These are phyloP conservation scores for Halictus ligatus DNA, from an alignment of 2,888 invertebrate species.

Conservation along the genomic window DNA sequence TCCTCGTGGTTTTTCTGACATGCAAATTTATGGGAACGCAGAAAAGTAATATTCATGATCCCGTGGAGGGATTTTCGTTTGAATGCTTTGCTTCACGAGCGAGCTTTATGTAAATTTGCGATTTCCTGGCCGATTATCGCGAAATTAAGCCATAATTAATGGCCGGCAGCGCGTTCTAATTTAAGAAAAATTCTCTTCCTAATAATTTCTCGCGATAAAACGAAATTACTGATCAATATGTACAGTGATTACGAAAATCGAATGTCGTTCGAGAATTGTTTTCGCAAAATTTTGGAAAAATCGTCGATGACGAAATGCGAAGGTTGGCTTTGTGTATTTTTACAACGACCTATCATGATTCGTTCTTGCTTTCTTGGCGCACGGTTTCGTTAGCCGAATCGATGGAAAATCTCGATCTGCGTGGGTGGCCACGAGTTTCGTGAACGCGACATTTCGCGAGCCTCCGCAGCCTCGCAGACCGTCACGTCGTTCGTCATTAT, in stretches of 20 bases:
- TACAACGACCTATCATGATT: background rate
- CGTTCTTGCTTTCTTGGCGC: background rate
- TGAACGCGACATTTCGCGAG: background rate
- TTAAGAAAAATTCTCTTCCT: background rate
- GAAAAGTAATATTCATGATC: background rate
- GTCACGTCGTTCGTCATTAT: conserved; percentile 18
- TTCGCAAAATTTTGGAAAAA: background rate
- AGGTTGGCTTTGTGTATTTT: background rate
- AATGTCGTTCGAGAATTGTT: background rate
- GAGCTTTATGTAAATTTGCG: background rate
- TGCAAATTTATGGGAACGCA: background rate
- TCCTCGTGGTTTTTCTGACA: background rate
- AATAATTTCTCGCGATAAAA: background rate
- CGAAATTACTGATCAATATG: background rate
- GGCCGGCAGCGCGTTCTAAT: background rate
- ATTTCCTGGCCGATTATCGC: background rate
- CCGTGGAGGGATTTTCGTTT: background rate
- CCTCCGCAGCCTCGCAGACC: background rate
- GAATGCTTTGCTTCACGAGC: background rate
- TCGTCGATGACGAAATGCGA: background rate
- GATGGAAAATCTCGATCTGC: conserved; percentile 1
- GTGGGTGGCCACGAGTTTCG: background rate
- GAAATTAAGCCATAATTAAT: background rate
- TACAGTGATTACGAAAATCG: too few relatives aligned
- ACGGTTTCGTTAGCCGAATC: background rate